Base-by-base conservation (phyloP, 2,797 vertebrate species). In the Parauchenoglanis punctatus region DNA sequence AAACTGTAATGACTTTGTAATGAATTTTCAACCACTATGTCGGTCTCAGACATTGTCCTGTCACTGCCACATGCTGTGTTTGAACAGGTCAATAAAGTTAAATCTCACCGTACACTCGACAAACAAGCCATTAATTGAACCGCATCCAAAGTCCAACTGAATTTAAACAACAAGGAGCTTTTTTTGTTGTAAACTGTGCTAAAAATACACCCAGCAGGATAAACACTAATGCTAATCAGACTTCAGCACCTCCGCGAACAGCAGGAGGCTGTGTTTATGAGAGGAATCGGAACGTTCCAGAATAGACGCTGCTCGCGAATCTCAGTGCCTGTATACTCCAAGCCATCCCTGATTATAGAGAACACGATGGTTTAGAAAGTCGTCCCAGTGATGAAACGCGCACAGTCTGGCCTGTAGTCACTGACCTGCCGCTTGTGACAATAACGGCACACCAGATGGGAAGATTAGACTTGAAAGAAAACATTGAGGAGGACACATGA, bases 361-460 rank as follows among this genome's bases (percentile, higher is more conserved):
- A 25, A 81, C 35, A 63, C 40, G 46, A 46, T 63, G 40, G 59
- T 46, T 61, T 20, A 81, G 58, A 80, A 80, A 58, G 56, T 80
- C 17, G 4, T 63, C 58, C 2, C 58, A 15, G 13, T 63, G 23
- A 17, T 61, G 44, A 28, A 18, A 78, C 40, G 54, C 75, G 61
- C 85, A 59, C 77, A 25, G 40, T 40, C 40, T 4, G 40, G 40
- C 40, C 40, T 40, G 40, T 40, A 40, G 40, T 40, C 40, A 40
- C 40, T 40, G 40, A 40, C 40, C 40, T 40, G 40, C 40, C 40
- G 40, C 40, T 40, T 40, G 40, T 40, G 40, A 80, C 83, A 59
- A 85, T 89, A 86, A 92, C 89, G 88, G 65, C n/a, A 4, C 77
- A 11, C 85, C 58, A 52, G 75, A 90, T 84, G 82, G 54, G 59